These are phyloP conservation scores for Drosophila bunnanda DNA, from an alignment of 2,888 invertebrate species.

Conservation along the genomic window DNA sequence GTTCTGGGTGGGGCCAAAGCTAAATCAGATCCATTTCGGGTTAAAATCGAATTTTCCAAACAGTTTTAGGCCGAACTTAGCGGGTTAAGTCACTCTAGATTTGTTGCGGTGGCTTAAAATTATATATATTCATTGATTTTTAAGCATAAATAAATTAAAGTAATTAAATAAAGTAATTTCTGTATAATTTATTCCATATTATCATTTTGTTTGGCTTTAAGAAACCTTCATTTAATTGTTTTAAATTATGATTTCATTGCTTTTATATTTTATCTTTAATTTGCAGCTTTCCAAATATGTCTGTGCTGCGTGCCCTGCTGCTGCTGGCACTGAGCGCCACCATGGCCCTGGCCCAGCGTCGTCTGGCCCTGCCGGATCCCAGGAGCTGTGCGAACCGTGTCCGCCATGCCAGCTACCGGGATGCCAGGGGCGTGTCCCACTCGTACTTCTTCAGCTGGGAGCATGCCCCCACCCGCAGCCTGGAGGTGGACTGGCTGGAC, in stretches of 20 bases:
- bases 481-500: slow-evolving; percentile 96
- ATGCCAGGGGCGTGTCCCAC: slow-evolving; percentile 94
- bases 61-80: slow-evolving; percentile 27
- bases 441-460: slow-evolving; percentile 98
- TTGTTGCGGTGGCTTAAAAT: slow-evolving; percentile 4
- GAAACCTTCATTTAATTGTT: background rate
- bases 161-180: background rate
- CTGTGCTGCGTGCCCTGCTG: slow-evolving; percentile 84
- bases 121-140: background rate
- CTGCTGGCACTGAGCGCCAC: slow-evolving; percentile 89
- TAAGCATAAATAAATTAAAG: background rate
- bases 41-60: slow-evolving; percentile 20
- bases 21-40: slow-evolving; percentile 5
- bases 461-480: slow-evolving; percentile 91
- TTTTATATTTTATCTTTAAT: slow-evolving; percentile 13
- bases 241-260: slow-evolving; percentile 1
- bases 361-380: slow-evolving; percentile 94
- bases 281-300: slow-evolving; percentile 59
- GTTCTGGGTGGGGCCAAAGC: slow-evolving; percentile 47
- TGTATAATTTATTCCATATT: no score
- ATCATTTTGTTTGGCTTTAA: no score
- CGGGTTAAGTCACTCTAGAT: slow-evolving; percentile 17
- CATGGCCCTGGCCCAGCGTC: slow-evolving; percentile 91
- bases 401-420: slow-evolving; percentile 94
- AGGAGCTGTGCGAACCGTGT: slow-evolving; percentile 95